Conservation (phyloP, 2,797 vertebrate genomes). For the Sarcoramphus papa region DNA sequence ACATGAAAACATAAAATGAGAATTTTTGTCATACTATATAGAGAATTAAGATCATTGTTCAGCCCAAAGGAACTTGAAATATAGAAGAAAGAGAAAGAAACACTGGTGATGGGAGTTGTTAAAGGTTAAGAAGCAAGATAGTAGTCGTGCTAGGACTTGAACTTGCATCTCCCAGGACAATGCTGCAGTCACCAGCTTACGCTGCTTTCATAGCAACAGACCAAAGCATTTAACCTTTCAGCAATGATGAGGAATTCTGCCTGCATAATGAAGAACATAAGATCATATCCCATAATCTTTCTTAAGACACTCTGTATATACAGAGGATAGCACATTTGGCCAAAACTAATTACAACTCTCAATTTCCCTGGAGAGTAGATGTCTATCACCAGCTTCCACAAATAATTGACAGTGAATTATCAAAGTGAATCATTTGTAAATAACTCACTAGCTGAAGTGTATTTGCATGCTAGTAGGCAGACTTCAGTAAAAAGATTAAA, state of each 20-base stretch:
- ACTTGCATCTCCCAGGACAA: neutral
- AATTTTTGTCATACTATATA: neutral
- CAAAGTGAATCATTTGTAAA: neutral
- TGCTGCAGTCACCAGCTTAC: neutral
- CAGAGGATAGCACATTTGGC: neutral
- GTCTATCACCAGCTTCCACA: neutral
- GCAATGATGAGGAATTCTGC: neutral
- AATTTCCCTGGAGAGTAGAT: neutral
- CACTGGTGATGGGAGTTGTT: neutral
- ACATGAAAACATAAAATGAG: neutral
- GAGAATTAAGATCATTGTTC: neutral
- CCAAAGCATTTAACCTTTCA: neutral
- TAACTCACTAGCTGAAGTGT: neutral
- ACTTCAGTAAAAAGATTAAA: neutral
- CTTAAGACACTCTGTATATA: neutral
- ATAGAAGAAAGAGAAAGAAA: neutral
- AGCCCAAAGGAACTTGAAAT: neutral
- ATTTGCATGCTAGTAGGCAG: neutral
- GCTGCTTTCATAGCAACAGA: neutral
- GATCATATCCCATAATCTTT: neutral
- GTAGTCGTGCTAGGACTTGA: neutral
- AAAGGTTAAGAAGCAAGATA: neutral
- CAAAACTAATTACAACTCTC: neutral
- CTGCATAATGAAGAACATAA: neutral
- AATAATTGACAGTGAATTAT: neutral